Base-by-base conservation (phyloP, 2,888 invertebrate species). In the Atherix ibis region DNA sequence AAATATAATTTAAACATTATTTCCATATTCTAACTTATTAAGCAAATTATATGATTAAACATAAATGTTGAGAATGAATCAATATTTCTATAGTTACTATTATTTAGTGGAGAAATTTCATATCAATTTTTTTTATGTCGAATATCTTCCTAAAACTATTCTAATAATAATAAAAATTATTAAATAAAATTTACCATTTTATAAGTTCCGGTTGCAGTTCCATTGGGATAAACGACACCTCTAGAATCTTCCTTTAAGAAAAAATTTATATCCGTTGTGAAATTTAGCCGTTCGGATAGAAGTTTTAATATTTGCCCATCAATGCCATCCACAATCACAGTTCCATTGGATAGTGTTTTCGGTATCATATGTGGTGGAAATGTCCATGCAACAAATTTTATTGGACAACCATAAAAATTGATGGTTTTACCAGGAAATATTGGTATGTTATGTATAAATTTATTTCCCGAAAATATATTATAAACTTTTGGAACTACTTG, bases 391-490 rank as follows among this genome's bases (percentile, higher is more conserved):
- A 36, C 35, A 2, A 40, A 32, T 19, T 27, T 27, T 14, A 42
- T 5, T 15, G 35, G 34, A 25, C 40, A 42, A 8, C 27, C 18
- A 15, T 38, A 24, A 24, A 42, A 36, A 32, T 42, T 37, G 9
- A 18, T 18, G 4, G 37, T 31, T 34, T 42, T 42, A n/a, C n/a
- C 17, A 4, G 42, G 42, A 31, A 38, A 42, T n/a, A 16, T 19
- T 4, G 35, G 10, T 4, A 31, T 13, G 12, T 36, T 27, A n/a
- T 19, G 10, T 18, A 18, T 8, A 15, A 36, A 36, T 17, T 18
- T 15, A 6, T 27, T 22, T n/a, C 15, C 22, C 4, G 26, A 15
- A 16, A 31, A 31, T 8, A 19, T 27, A 16, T 36, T 36, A 9
- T 31, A 31, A 4, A 31, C 10, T 2, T 27, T 17, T 4, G 35